These are phyloP conservation scores for Casuarius casuarius DNA, from an alignment of 2,113 vertebrate species.

Conservation along the genomic window DNA sequence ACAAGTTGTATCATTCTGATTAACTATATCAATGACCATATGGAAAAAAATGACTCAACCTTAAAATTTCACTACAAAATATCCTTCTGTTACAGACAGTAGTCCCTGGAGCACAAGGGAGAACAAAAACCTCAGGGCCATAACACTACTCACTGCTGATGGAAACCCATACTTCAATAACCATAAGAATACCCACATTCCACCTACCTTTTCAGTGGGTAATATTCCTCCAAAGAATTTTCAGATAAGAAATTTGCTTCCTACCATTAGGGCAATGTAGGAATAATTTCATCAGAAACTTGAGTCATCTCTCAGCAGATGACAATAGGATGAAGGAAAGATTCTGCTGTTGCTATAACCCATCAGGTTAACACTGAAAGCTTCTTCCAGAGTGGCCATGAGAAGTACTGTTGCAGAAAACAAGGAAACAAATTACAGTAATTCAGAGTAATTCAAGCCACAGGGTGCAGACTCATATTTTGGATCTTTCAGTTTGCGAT, in stretches of 20 bases:
- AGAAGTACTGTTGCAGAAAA: background rate
- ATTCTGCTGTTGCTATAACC: background rate
- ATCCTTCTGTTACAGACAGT: background rate
- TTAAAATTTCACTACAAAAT: background rate
- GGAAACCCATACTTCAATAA: background rate
- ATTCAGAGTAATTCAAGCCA: background rate
- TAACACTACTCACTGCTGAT: background rate
- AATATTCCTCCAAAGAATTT: background rate
- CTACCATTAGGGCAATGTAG: background rate
- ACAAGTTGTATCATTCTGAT: background rate
- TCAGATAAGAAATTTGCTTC: background rate
- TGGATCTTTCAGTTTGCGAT: too few species aligned
- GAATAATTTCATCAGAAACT: background rate
- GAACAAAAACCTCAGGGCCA: background rate
- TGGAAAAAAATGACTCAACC: background rate
- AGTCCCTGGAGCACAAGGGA: background rate
- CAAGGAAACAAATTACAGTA: background rate
- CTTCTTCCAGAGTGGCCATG: background rate
- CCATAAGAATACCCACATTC: too few species aligned
- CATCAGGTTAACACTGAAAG: background rate
- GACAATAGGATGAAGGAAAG: background rate
- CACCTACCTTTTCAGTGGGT: background rate
- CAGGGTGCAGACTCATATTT: background rate
- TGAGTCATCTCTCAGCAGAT: background rate
- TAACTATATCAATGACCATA: background rate